Evolutionary conservation across 1,140 invertebrate species (phyloP), one percentile per base, ranked within the genome.

Genomic region (Varroa destructor): DNA sequence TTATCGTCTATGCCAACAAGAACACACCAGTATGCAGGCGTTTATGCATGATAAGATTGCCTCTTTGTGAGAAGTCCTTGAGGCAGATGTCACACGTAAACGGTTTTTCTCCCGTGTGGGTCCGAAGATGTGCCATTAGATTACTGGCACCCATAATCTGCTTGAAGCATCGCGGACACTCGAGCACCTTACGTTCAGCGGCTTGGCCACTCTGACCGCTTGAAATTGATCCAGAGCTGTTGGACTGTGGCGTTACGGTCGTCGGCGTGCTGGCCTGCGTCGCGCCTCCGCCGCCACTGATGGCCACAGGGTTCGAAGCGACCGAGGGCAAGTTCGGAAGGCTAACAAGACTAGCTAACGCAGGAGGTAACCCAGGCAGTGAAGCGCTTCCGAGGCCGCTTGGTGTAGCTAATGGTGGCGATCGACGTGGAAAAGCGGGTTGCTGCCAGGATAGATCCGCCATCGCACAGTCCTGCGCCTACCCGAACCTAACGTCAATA

Each of bases 1-100:
- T 25, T 25, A 25, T 25, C 25, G 25, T 25, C 25, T 25, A 25
- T 25, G 25, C 25, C 25, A 25, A 25, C 25, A 25, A 25, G 1
- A n/a, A 14, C 61, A 1, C 40, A 67, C 89, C 88, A 1, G 88
- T 90, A 77, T 91, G 89, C 77, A 87, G 87, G 43, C 88, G 83
- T 55, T 86, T 80, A 79, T 91, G 89, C 75, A 89, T 89, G 76
- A 88, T 88, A 75, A 89, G 82, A 14, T 87, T 87, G 46, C 86
- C 84, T 74, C 83, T 82, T 1, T 87, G 86, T 5, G 86, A 84
- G 78, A 89, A 89, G 57, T 80, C 78, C 77, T 87, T 87, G 0
- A 81, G 78, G 76, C 87, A 87, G 73, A 86, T 78, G 77, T 88
- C 83, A 80, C 88, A 86, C 46, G 79, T 78, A 73, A 85, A 85